Evolutionary conservation across 2,113 vertebrate genomes (phyloP), one percentile per base, ranked within the genome.

Genomic region (Indicator indicator): DNA sequence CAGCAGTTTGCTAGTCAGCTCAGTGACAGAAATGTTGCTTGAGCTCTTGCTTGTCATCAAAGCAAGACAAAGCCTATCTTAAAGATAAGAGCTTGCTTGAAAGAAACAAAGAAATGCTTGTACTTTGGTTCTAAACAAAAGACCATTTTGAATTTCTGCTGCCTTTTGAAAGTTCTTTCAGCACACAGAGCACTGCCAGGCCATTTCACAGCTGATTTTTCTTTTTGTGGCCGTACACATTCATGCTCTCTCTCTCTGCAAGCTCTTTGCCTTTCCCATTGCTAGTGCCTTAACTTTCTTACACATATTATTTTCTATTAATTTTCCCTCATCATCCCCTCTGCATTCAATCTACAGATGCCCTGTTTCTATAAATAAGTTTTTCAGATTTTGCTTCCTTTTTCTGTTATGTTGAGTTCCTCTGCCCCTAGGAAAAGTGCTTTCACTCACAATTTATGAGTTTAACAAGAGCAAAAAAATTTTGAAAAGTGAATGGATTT

Each of bases 41-140:
- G 54, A 94, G 74, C 38, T 75, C 70, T 68, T 72, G 67, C 36
- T 26, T n/a, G 12, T 75, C 94, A 75, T 38, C 62, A 72, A 27
- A 69, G 56, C 64, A 48, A 89, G 59, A 77, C 26, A 94, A 94
- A 78, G 40, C 56, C 60, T 72, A 6, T 60, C 71, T 86, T 86
- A 78, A 86, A 78, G 69, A 82, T 67, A 88, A 78, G 54, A 91
- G 38, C 85, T 91, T 78, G 62, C 42, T 75, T 64, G 54, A 33
- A 20, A 52, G 30, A 36, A 91, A 79, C 54, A 85, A 89, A 70
- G 26, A 48, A 93, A 70, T 55, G 8, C 36, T 72, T 94, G 59
- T 75, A 42, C 50, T 91, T 86, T 18, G 11, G 17, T 65, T 83
- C 70, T 32, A 60, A 90, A 95, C 63, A 82, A 64, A 87, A 91